A percentile compares a stretch with the other conserved stretches of the same genome.
Conservation (phyloP, 2,888 invertebrate species). For the Leucoma salicis region DNA sequence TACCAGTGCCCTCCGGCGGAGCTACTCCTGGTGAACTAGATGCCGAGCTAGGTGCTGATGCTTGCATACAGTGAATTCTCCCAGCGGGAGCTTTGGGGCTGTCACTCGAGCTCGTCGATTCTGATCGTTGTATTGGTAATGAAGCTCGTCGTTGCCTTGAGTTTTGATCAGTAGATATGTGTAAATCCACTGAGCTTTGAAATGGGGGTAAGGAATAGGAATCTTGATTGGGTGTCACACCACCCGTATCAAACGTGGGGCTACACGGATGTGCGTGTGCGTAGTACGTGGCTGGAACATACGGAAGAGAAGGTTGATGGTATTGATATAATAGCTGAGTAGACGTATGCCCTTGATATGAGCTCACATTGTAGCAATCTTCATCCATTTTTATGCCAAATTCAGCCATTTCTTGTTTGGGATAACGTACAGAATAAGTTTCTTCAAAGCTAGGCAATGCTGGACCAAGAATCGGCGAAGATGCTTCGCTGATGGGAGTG, state of each 20-base stretch:
- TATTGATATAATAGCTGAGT: slow-evolving; percentile 82
- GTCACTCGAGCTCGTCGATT: slow-evolving; percentile 90
- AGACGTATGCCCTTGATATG: slow-evolving; percentile 81
- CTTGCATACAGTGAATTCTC: slow-evolving; percentile 76
- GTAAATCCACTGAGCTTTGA: slow-evolving; percentile 86
- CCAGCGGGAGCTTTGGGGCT: slow-evolving; percentile 85
- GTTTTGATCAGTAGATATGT: slow-evolving; percentile 84
- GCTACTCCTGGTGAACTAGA: slow-evolving; percentile 83
- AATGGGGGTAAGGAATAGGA: slow-evolving; percentile 88
- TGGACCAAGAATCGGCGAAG: slow-evolving; percentile 77
- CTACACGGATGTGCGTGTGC: slow-evolving; percentile 83
- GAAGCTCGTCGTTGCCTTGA: slow-evolving; percentile 88
- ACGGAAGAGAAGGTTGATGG: slow-evolving; percentile 81
- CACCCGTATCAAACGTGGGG: slow-evolving; percentile 75
- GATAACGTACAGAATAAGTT: slow-evolving; percentile 90
- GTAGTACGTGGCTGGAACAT: slow-evolving; percentile 81
- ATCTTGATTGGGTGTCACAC: slow-evolving; percentile 81
- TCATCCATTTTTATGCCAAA: slow-evolving; percentile 93
- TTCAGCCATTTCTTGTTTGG: slow-evolving; percentile 83
- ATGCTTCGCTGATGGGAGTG: slow-evolving; percentile 69
- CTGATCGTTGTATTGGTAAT: slow-evolving; percentile 89
- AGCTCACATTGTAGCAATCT: slow-evolving; percentile 88
- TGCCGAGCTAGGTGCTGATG: slow-evolving; percentile 87
- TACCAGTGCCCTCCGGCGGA: slow-evolving; percentile 60
- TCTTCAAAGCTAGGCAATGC: slow-evolving; percentile 94